Percentiles rank a stretch among this genome's conserved stretches.
Evolutionary conservation across 2,797 vertebrate genomes (phyloP).

Genomic region (Falco biarmicus): DNA sequence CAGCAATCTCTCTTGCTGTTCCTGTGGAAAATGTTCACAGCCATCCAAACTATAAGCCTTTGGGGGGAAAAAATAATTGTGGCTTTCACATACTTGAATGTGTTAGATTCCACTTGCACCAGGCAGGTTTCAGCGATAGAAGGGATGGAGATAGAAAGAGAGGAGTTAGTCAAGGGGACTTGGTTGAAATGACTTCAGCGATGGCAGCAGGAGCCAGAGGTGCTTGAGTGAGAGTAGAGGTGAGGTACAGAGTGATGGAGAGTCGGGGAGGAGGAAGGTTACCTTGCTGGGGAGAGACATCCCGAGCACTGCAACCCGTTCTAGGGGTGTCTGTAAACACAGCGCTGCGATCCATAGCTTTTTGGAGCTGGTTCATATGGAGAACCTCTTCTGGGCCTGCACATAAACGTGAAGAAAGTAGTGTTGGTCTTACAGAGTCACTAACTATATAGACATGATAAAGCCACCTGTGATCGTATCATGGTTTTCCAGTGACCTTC

Average conservation of each 20-base stretch:
- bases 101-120: not conserved
- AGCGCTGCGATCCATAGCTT: fast-evolving
- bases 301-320: not conserved
- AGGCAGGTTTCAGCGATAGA: not conserved
- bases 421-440: fast-evolving
- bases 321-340: not conserved
- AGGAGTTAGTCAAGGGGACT: not conserved
- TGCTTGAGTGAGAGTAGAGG: not conserved
- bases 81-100: not conserved
- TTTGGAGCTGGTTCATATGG: not conserved
- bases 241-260: not conserved
- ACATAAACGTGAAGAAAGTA: not conserved
- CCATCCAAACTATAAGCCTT: not conserved
- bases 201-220: not conserved
- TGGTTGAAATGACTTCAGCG: fast-evolving
- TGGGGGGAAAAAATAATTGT: not conserved
- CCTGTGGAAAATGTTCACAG: not conserved
- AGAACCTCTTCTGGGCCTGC: not conserved
- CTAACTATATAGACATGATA: not conserved
- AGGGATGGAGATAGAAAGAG: not conserved
- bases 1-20: not conserved
- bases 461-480: fast-evolving
- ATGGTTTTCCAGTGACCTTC: fast-evolving
- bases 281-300: not conserved
- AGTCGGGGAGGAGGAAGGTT: too few relatives aligned